Evolutionary conservation across 1,140 invertebrate species (phyloP).

Genomic region (Meloidogyne floridensis): DNA sequence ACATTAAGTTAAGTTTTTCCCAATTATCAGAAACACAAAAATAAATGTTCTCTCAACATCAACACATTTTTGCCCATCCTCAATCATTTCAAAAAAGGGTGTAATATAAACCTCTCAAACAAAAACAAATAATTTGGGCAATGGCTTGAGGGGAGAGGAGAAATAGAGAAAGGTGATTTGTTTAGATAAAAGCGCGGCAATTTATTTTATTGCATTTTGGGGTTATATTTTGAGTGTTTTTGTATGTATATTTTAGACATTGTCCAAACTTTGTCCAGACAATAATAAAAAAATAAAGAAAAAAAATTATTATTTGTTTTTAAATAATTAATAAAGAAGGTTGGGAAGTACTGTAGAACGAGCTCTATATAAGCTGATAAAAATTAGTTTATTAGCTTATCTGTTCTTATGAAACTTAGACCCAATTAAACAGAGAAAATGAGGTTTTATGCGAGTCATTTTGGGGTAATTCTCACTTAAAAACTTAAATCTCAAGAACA

Average conservation of each 20-base stretch:
- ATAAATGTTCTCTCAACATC: not conserved
- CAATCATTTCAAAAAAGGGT: not conserved
- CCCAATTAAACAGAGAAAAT: no score
- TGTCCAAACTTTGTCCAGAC: not conserved
- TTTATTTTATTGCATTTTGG: conserved; percentile 7
- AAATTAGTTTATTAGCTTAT: no score
- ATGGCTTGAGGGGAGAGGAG: not conserved
- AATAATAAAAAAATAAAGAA: not conserved
- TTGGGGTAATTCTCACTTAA: no score
- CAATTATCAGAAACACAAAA: not conserved
- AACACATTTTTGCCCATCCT: conserved; percentile 1
- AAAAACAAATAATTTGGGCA: conserved; percentile 6
- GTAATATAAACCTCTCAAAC: not conserved
- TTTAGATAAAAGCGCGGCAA: conserved; percentile 6
- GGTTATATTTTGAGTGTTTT: not conserved
- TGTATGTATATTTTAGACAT: not conserved
- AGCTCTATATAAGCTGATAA: no score
- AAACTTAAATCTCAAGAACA: no score
- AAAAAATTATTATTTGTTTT: not conserved
- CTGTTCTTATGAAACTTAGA: no score
- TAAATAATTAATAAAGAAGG: no score
- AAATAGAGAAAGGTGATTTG: not conserved
- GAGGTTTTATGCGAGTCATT: no score
- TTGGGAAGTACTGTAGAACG: no score
- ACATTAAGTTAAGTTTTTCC: not conserved